Evolutionary conservation across 2,888 invertebrate species (phyloP).

Genomic region (Volucella zonaria): DNA sequence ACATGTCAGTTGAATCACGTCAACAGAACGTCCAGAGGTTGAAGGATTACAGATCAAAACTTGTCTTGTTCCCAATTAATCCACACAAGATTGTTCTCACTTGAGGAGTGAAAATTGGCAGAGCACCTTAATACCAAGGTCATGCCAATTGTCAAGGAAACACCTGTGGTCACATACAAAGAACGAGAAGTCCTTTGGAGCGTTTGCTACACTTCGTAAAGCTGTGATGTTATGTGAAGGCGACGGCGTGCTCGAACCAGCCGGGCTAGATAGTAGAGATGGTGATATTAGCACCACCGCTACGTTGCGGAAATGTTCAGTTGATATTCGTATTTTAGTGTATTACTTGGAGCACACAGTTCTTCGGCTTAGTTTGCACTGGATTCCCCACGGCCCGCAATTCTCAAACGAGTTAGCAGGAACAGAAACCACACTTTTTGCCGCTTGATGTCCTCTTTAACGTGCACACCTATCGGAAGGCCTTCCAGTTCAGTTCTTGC

Average conservation of each 20-base stretch:
- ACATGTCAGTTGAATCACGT: slow-evolving; percentile 96
- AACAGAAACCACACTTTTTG: slow-evolving; percentile 97
- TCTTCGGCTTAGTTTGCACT: slow-evolving; percentile 96
- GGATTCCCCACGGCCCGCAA: slow-evolving; percentile 96
- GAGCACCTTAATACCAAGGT: slow-evolving; percentile 91
- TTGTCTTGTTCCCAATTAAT: slow-evolving; percentile 98
- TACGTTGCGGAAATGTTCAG: slow-evolving; percentile 96
- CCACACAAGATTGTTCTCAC: slow-evolving; percentile 92
- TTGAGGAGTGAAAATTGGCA: slow-evolving; percentile 96
- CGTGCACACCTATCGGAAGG: slow-evolving; percentile 93
- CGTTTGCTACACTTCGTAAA: slow-evolving; percentile 92
- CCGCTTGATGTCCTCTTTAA: slow-evolving; percentile 96
- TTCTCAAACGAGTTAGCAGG: slow-evolving; percentile 96
- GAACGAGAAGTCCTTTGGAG: slow-evolving; percentile 95
- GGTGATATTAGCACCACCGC: slow-evolving; percentile 96
- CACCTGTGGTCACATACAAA: slow-evolving; percentile 90
- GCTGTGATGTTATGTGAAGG: too few relatives aligned
- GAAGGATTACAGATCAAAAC: slow-evolving; percentile 96
- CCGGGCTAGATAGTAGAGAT: slow-evolving; percentile 90
- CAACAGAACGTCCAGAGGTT: slow-evolving; percentile 97
- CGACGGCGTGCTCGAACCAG: slow-evolving; percentile 85
- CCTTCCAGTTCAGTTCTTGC: slow-evolving; percentile 98
- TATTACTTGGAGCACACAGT: slow-evolving; percentile 96
- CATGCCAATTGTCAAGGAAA: slow-evolving; percentile 92
- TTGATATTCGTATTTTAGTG: slow-evolving; percentile 97